Evolutionary conservation across 2,797 vertebrate genomes (phyloP).

Genomic region (Threskiornis aethiopicus): DNA sequence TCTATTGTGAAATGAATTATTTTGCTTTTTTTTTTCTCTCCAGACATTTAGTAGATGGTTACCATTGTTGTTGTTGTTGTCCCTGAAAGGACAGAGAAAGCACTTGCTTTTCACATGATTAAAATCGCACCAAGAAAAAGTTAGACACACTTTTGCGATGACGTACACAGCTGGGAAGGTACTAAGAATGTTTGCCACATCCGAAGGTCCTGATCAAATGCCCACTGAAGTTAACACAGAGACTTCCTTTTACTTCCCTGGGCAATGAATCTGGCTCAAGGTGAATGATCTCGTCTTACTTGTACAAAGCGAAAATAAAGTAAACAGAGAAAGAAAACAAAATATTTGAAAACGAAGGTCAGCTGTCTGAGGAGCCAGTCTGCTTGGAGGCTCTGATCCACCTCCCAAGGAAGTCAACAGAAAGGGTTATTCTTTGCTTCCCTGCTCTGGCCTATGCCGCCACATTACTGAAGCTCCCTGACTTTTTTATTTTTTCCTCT

Average conservation of each 20-base stretch:
- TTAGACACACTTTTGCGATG: not conserved
- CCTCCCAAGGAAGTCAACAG: not conserved
- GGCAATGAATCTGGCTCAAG: not conserved
- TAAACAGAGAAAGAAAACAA: not conserved
- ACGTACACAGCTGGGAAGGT: not conserved
- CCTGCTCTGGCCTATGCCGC: conserved; percentile 16
- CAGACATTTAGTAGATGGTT: not conserved
- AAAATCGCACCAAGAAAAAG: not conserved
- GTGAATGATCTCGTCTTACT: not conserved
- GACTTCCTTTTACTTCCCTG: conserved; percentile 18
- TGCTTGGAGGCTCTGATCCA: not conserved
- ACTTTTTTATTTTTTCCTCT: not conserved
- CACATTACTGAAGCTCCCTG: not conserved
- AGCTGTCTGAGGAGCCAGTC: not conserved
- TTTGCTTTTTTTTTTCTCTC: not conserved
- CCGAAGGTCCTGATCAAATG: not conserved
- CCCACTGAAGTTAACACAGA: not conserved
- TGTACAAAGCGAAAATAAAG: not conserved
- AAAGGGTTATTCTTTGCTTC: not conserved
- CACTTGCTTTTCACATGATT: not conserved
- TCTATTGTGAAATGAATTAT: not conserved
- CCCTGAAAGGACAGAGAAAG: not conserved
- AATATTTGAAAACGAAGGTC: not conserved
- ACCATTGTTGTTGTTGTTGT: not conserved
- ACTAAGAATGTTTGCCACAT: not conserved